Base-by-base conservation (phyloP, 2,113 vertebrate species). In the Thalassarche chlororhynchos region DNA sequence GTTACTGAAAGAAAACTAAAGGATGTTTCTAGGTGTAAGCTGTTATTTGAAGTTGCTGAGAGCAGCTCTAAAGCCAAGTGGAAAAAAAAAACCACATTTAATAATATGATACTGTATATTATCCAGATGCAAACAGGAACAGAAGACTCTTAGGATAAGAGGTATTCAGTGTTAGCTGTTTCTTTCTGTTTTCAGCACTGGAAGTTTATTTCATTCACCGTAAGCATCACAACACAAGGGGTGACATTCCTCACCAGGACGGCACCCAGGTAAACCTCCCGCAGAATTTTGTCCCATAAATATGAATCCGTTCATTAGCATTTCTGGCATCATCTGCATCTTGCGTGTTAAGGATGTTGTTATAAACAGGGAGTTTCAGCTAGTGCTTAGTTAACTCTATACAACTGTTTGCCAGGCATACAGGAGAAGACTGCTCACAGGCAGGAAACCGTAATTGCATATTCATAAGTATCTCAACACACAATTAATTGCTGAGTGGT, bases 401-500 rank as follows among this genome's bases (percentile, higher is more conserved):
- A n/a, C 62, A 87, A 94, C 79, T n/a, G 66, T 36, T 86, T 88
- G 88, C 83, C 65, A 38, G 72, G 77, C 86, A 87, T 54, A 47
- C 65, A 93, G 46, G 66, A 96, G 97, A 87, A 58, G 76, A 78
- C 89, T 90, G 96, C 84, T 88, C 47, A 96, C 68, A 96, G 94
- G 84, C 76, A 78, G 71, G 77, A 80, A 97, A 82, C 66, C 54
- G 84, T 75, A 76, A 94, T 88, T 98, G 97, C 98, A 98, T 98
- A 98, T 98, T 98, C 98, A 98, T 98, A 94, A 98, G 88, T 81
- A 97, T 87, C 97, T 97, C 98, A 89, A 90, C 76, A 93, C 94
- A 91, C 96, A 97, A 98, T 98, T 98, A 98, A 98, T 96, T 98
- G 97, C 98, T 89, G 97, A 97, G 96, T 95, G 95, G 92, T 83